Percentiles rank a stretch among this genome's conserved stretches.
phyloP scores from a whole-genome alignment of 2,113 vertebrate species.

The Polypterus bichir region DNA sequence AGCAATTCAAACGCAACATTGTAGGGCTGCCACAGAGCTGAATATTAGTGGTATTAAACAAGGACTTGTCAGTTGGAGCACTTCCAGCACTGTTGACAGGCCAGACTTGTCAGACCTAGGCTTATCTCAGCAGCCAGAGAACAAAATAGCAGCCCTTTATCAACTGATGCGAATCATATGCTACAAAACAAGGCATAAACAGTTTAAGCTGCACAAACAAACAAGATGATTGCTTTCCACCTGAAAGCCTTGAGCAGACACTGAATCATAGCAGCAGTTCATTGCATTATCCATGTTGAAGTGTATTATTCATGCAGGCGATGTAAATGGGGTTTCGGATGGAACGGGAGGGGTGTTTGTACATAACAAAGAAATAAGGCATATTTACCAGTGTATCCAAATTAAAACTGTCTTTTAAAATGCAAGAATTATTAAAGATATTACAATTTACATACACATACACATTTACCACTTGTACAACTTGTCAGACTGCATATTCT shows the following conservation, averaged over 20 bases:
- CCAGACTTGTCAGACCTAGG: slow-evolving; percentile 28
- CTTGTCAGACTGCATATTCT: no score
- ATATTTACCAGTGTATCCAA: no score
- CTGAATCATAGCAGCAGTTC: slow-evolving; percentile 7
- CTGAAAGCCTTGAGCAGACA: slow-evolving; percentile 27
- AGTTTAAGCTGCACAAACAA: slow-evolving; percentile 54
- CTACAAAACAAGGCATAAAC: slow-evolving; percentile 44
- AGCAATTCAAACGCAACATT: slow-evolving; percentile 2
- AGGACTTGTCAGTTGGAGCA: slow-evolving; percentile 37
- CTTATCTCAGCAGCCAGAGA: slow-evolving; percentile 6
- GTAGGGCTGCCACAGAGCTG: slow-evolving; percentile 9
- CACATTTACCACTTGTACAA: no score
- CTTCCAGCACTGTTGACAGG: slow-evolving; percentile 38
- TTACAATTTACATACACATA: no score
- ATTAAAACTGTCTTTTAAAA: no score
- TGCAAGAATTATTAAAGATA: no score
- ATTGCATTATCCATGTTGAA: no score
- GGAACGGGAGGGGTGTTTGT: no score
- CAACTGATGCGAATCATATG: slow-evolving; percentile 25
- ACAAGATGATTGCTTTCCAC: slow-evolving; percentile 42
- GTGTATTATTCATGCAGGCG: no score
- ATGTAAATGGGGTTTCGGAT: no score
- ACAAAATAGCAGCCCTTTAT: slow-evolving; percentile 31
- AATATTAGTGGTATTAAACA: slow-evolving; percentile 31
- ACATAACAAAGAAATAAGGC: no score